Evolutionary conservation across 2,113 vertebrate genomes (phyloP).

Genomic region (Pseudois nayaur): DNA sequence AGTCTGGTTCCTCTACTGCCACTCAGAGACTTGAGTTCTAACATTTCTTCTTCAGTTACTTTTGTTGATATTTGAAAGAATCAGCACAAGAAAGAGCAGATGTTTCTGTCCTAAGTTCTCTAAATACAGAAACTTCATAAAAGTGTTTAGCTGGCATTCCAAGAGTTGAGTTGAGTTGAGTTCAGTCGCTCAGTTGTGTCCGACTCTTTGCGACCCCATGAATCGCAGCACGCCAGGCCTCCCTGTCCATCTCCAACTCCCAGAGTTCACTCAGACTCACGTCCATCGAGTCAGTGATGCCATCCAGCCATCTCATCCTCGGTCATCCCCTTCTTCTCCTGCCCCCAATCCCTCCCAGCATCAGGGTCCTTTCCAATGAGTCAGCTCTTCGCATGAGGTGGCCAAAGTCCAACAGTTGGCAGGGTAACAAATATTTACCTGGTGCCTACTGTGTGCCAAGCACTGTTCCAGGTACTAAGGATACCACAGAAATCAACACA

Average conservation of each 20-base stretch:
- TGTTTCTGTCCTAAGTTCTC: slow-evolving; percentile 20
- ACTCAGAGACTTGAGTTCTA: not conserved
- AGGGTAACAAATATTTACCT: not conserved
- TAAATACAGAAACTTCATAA: slow-evolving; percentile 3
- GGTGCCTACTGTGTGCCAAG: not conserved
- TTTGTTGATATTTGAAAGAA: not conserved
- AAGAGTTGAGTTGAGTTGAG: not conserved
- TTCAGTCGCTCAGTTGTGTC: too few species aligned
- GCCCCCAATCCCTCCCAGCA: too few species aligned
- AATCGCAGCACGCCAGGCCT: too few species aligned
- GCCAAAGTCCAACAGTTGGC: not conserved
- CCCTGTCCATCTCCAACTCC: too few species aligned
- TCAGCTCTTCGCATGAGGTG: too few species aligned
- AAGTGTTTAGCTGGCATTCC: not conserved
- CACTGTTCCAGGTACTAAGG: not conserved
- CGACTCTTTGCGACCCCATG: too few species aligned
- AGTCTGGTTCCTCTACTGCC: not conserved
- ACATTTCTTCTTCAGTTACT: not conserved
- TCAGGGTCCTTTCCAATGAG: too few species aligned
- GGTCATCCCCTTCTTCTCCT: too few species aligned
- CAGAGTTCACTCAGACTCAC: too few species aligned
- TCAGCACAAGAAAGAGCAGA: not conserved
- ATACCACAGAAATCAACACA: not conserved
- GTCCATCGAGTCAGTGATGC: too few species aligned
- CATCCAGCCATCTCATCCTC: too few species aligned